A percentile compares a stretch with the other conserved stretches of the same genome.
Evolutionary conservation across 2,888 invertebrate genomes (phyloP).

Genomic region (Lucinisca nassula): DNA sequence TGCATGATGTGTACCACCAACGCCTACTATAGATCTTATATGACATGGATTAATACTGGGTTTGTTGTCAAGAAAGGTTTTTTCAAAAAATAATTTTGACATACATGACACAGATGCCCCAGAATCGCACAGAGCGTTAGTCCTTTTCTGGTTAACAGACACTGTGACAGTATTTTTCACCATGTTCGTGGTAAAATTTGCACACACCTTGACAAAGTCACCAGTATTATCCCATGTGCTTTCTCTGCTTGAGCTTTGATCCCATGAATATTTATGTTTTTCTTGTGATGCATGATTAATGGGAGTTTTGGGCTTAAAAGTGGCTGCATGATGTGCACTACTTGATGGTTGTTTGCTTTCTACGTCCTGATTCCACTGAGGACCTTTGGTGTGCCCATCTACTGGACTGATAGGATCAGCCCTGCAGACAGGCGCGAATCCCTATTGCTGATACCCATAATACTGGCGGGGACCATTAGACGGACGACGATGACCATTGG

Average conservation of each 20-base stretch:
- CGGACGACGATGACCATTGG: neutral
- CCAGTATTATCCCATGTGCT: too few relatives aligned
- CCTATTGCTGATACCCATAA: constrained; percentile 15
- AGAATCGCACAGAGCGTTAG: constrained; percentile 14
- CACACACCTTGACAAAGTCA: neutral
- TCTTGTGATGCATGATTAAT: neutral
- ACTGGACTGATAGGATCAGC: neutral
- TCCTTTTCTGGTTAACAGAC: constrained; percentile 24
- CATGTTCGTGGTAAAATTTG: constrained; percentile 15
- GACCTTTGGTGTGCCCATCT: constrained; percentile 27
- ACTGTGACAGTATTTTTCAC: constrained; percentile 25
- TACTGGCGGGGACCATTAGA: neutral
- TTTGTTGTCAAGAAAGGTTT: constrained; percentile 9
- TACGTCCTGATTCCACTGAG: neutral
- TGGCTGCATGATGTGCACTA: neutral
- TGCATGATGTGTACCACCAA: neutral
- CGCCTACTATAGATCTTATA: neutral
- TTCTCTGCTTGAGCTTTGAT: too few relatives aligned
- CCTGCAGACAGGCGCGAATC: constrained; percentile 43
- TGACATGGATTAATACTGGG: neutral
- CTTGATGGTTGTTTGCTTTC: neutral
- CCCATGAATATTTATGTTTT: neutral
- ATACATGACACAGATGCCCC: neutral
- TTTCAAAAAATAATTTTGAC: constrained; percentile 21
- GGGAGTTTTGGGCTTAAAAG: neutral